Conservation (phyloP, 2,113 vertebrate genomes). For the Ia io region DNA sequence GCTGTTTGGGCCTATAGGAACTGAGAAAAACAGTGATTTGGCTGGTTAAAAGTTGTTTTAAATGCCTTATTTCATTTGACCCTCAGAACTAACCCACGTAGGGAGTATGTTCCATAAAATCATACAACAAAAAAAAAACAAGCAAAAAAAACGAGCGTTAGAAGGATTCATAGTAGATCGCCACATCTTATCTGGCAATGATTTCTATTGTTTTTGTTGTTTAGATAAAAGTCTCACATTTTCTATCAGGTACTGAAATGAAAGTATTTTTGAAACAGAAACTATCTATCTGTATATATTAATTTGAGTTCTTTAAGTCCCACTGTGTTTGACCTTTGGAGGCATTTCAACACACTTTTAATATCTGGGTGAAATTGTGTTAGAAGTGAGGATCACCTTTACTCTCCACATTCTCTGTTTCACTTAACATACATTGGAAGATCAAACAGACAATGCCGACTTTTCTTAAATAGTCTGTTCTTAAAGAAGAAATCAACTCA, state of each 20-base stretch:
- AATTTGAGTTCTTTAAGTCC: background rate
- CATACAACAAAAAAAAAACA: background rate
- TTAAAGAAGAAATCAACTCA: slow-evolving; percentile 16
- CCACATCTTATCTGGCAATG: background rate
- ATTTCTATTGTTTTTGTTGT: background rate
- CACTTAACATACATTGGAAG: background rate
- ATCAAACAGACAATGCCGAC: background rate
- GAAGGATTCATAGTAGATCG: background rate
- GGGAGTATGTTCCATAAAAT: background rate
- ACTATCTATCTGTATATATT: background rate
- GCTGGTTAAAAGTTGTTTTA: background rate
- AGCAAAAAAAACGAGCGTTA: background rate
- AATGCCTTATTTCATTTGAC: background rate
- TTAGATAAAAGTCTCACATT: background rate
- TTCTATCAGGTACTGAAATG: background rate
- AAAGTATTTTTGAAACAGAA: background rate
- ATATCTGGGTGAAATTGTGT: background rate
- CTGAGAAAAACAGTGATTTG: background rate
- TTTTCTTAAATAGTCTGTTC: background rate
- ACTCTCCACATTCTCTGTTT: background rate
- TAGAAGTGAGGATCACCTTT: background rate
- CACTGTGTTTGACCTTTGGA: background rate
- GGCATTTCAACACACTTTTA: background rate
- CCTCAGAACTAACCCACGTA: background rate
- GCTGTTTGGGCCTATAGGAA: background rate